Base-by-base conservation (phyloP, 2,113 vertebrate species). In the Bubo blakistoni region DNA sequence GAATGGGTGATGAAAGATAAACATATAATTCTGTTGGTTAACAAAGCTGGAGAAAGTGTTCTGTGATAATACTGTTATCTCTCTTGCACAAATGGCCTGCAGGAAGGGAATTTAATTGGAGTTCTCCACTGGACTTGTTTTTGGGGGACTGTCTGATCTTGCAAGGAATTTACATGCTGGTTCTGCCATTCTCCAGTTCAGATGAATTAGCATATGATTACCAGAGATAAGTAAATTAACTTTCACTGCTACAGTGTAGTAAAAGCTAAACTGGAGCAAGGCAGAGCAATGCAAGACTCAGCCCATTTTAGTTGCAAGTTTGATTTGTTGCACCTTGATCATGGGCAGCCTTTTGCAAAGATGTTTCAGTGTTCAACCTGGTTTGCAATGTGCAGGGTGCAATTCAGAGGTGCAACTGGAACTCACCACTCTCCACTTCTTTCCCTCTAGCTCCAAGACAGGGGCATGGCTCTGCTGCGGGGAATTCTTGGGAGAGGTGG, bases 371-470 rank as follows among this genome's bases (percentile, higher is more conserved):
- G 71, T 46, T 77, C n/a, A 49, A 11, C 32, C 36, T 38, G 26
- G 26, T 92, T 42, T 71, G 82, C 38, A 30, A 1, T 1, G 19
- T 52, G 38, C 70, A 81, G 36, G 10, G 34, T 44, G 29, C 61
- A 54, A 8, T 57, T 86, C 67, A n/a, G 70, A 72, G 29, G 54
- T 10, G 32, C 61, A 49, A 66, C 26, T 20, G 34, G 54, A 88
- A 98, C 99, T 65, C 96, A 99, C 99, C 98, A 99, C 99, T 97
- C 98, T 99, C 99, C 99, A 99, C 92, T 99, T 99, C 97, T 99
- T 99, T 78, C 99, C 99, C 87, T 99, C 99, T 91, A 99, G 97
- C 97, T 99, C 98, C 63, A 99, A 95, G 93, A 99, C 86, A 26
- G 99, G 98, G 38, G 95, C 47, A 49, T 98, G 98, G 70, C 97